Evolutionary conservation across 2,797 vertebrate genomes (phyloP).

Genomic region (Mycteria americana): DNA sequence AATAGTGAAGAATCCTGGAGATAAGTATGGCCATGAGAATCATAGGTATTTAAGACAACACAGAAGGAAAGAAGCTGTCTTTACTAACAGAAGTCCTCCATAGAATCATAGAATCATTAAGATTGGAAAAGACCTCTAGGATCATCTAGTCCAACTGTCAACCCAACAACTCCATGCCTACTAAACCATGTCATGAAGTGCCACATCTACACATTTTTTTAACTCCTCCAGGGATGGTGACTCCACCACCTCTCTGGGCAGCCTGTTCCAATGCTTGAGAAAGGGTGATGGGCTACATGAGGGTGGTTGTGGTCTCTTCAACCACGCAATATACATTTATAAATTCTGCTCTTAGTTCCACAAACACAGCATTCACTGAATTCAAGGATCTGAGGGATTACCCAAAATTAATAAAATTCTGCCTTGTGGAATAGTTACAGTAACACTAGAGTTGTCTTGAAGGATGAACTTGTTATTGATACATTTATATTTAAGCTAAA

Average conservation of each 20-base stretch:
- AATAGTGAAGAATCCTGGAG: neutral
- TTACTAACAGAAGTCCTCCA: neutral
- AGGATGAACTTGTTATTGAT: neutral
- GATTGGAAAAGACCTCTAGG: too few relatives aligned
- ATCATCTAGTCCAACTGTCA: too few relatives aligned
- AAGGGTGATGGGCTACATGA: too few relatives aligned
- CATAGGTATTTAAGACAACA: neutral
- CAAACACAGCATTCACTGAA: neutral
- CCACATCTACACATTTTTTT: too few relatives aligned
- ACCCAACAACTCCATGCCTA: too few relatives aligned
- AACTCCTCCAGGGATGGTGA: too few relatives aligned
- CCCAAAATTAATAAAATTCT: neutral
- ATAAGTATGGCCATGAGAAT: neutral
- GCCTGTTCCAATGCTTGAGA: too few relatives aligned
- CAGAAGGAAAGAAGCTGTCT: neutral
- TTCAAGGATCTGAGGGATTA: neutral
- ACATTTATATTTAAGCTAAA: neutral
- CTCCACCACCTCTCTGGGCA: too few relatives aligned
- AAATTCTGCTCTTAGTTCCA: neutral
- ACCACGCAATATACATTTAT: neutral
- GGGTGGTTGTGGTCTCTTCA: too few relatives aligned
- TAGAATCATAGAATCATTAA: too few relatives aligned
- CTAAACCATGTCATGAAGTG: too few relatives aligned
- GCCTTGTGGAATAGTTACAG: neutral
- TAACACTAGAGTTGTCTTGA: neutral